phyloP scores from a whole-genome alignment of 2,797 vertebrate species.

The Ataeniobius toweri region DNA sequence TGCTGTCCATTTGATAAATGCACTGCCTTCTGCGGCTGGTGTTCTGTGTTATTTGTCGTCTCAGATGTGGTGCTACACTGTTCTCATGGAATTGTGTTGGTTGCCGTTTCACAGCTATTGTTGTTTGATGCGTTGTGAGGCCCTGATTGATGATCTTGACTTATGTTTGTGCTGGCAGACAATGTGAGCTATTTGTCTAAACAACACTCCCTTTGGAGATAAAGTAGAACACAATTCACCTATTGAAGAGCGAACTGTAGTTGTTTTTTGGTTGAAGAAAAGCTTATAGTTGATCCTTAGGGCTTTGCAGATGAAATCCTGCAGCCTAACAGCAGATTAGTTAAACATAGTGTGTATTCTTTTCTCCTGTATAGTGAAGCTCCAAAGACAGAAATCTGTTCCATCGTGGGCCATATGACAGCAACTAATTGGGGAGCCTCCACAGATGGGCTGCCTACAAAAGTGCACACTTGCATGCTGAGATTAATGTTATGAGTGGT shows the following conservation, averaged over 20 bases:
- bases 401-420: conserved; percentile 71
- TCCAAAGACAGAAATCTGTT: conserved; percentile 32
- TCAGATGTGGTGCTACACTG: not conserved
- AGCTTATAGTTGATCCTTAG: conserved; percentile 22
- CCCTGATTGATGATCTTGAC: conserved; percentile 42
- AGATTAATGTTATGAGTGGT: conserved; percentile 63
- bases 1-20: conserved; percentile 13
- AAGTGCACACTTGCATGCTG: conserved; percentile 53
- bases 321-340: conserved; percentile 34
- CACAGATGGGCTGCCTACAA: conserved; percentile 65
- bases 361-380: conserved; percentile 27
- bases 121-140: conserved; percentile 23
- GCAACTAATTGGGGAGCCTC: conserved; percentile 66
- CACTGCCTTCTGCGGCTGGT: conserved; percentile 8
- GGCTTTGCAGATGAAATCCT: conserved; percentile 39
- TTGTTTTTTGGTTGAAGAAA: conserved; percentile 26
- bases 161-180: conserved; percentile 32
- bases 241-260: conserved; percentile 29
- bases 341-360: conserved; percentile 32
- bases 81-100: conserved; percentile 10
- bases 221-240: conserved; percentile 30
- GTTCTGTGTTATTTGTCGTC: conserved; percentile 1
- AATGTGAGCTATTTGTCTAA: conserved; percentile 44
- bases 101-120: conserved; percentile 21
- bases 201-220: conserved; percentile 23